Evolutionary conservation across 2,113 vertebrate species (phyloP).

Genomic region (Bothrops jararaca): DNA sequence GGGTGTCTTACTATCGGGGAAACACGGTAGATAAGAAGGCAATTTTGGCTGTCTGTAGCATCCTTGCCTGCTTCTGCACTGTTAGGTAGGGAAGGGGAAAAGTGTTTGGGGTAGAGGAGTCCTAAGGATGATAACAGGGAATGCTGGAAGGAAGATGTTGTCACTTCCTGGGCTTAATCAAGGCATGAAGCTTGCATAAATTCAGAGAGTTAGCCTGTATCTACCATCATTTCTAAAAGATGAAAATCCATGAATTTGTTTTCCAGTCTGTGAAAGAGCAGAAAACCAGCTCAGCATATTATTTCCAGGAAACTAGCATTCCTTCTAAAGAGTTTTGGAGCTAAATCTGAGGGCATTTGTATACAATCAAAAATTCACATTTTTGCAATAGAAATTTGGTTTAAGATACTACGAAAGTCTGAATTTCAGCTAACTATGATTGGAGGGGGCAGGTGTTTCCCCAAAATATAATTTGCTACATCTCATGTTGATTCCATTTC

Average conservation of each 20-base stretch:
- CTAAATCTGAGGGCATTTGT: neutral
- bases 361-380: neutral
- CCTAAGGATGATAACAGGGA: neutral
- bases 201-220: neutral
- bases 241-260: neutral
- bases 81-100: neutral
- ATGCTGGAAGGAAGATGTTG: neutral
- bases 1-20: too few relatives aligned
- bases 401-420: neutral
- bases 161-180: neutral
- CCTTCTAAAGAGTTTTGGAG: neutral
- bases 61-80: neutral
- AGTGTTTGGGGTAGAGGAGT: neutral
- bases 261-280: neutral
- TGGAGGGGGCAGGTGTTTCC: neutral
- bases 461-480: neutral
- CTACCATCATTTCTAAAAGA: neutral
- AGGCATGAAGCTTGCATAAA: neutral
- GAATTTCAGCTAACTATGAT: neutral
- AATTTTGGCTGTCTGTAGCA: neutral
- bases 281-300: neutral
- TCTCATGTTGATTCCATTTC: neutral
- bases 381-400: neutral
- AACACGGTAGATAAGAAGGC: conserved; percentile 32
- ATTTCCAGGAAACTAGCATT: neutral